Base-by-base conservation (phyloP, 2,888 invertebrate genomes). In the Dicranocentrus wangi region DNA sequence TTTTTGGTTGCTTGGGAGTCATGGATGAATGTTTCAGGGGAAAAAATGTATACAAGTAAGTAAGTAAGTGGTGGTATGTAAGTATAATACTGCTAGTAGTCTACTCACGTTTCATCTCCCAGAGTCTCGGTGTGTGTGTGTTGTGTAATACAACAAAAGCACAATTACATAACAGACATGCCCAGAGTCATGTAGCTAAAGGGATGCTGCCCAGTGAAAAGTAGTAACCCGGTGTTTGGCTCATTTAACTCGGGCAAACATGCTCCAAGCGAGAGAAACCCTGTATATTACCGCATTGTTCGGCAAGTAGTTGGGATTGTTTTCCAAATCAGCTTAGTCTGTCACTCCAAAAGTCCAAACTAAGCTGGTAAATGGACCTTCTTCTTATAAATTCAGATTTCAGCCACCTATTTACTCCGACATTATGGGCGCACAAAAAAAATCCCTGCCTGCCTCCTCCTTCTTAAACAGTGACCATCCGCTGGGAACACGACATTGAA, bases 291-390 rank as follows among this genome's bases (percentile, higher is more conserved):
- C 17, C 5, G 13, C 21, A 70, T 60, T 70, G 58, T 70, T 70
- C 60, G 15, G 39, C 17, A 28, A 51, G n/a, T 47, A 68, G 42
- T 58, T 42, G 42, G 0, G 71, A 71, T 61, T 61, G 71, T 60
- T 60, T 71, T 60, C 47, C 71, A 71, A 71, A 71, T 43, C 43
- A 60, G 42, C 61, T 61, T 71, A 71, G 60, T 43, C 27, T 71
- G 71, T 71, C 71, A 71, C 58, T 61, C 47, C n/a, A 27, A 55
- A 42, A 42, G 32, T 10, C 32, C 32, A 32, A 32, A 32, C n/a
- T n/a, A 70, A 42, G 21, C 43, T 61, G 23, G 23, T 32, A 61
- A 71, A 61, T 61, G 23, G 65, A 8, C 13, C 39, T 65, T 19
- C 42, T 23, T 17, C 25, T 43, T 65, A 65, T 65, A 65, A 65